phyloP scores from a whole-genome alignment of 2,797 vertebrate genomes.

The Australoheros facetus region DNA sequence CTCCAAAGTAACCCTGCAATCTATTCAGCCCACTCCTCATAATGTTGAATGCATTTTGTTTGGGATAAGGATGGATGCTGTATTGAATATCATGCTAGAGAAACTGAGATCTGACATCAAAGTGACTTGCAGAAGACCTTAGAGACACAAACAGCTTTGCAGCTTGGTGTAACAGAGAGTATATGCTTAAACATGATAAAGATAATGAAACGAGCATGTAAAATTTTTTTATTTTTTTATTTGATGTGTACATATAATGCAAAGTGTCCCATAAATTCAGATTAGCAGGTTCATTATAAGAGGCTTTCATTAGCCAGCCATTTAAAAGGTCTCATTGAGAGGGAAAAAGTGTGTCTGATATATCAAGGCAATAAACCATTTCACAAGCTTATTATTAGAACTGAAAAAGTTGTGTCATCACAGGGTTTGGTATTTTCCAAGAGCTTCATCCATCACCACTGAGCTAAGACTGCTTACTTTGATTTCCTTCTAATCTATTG shows the following conservation, averaged over 20 bases:
- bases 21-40: not conserved
- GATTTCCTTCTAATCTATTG: not conserved
- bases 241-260: too few relatives aligned
- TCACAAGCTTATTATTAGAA: not conserved
- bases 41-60: not conserved
- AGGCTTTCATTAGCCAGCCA: not conserved
- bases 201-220: too few relatives aligned
- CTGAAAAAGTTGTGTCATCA: not conserved
- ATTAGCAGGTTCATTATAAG: not conserved
- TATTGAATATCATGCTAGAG: not conserved
- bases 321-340: not conserved
- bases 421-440: conserved; percentile 10
- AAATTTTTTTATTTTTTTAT: too few relatives aligned
- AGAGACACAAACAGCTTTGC: too few relatives aligned
- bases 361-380: conserved; percentile 17
- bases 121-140: not conserved
- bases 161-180: too few relatives aligned
- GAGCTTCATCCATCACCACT: conserved; percentile 16
- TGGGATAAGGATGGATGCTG: not conserved
- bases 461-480: not conserved
- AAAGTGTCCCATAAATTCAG: not conserved
- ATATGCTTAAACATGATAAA: too few relatives aligned
- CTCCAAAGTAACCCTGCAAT: too few relatives aligned
- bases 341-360: conserved; percentile 1
- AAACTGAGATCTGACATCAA: not conserved